phyloP scores from a whole-genome alignment of 2,113 vertebrate species.

The Laterallus jamaicensis region DNA sequence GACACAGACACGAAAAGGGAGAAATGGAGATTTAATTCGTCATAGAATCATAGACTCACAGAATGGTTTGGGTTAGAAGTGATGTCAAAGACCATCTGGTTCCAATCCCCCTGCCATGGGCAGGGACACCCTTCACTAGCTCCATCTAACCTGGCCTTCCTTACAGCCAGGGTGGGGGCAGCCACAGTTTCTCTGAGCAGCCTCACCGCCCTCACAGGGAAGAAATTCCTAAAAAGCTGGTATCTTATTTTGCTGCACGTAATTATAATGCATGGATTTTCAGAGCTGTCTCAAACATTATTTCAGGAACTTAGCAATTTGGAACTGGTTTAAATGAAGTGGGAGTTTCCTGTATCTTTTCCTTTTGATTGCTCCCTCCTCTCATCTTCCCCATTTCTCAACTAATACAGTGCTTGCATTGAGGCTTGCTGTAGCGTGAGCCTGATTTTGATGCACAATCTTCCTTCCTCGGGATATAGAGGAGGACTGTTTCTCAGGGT shows the following conservation, averaged over 20 bases:
- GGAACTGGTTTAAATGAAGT: constrained; percentile 17
- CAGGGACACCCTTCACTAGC: too few species aligned
- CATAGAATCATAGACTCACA: too few species aligned
- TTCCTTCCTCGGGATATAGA: not conserved
- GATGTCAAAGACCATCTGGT: too few species aligned
- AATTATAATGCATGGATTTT: not conserved
- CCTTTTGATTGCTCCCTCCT: constrained; percentile 23
- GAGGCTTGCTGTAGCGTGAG: not conserved
- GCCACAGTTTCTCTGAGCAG: too few species aligned
- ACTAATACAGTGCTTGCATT: constrained; percentile 41
- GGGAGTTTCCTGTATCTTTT: constrained; percentile 25
- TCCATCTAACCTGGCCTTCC: too few species aligned
- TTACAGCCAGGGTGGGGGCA: too few species aligned
- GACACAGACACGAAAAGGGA: not conserved
- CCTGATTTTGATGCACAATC: constrained; percentile 44
- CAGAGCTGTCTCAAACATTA: not conserved
- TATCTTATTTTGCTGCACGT: not conserved
- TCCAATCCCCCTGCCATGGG: too few species aligned
- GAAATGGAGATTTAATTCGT: not conserved
- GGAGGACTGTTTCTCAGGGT: constrained; percentile 25
- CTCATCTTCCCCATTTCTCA: not conserved
- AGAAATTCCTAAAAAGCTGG: not conserved
- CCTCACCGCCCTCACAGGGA: too few species aligned
- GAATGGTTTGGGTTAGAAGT: too few species aligned
- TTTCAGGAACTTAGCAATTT: not conserved